phyloP scores from a whole-genome alignment of 2,888 invertebrate genomes.

The Lepidochrysops patricia region DNA sequence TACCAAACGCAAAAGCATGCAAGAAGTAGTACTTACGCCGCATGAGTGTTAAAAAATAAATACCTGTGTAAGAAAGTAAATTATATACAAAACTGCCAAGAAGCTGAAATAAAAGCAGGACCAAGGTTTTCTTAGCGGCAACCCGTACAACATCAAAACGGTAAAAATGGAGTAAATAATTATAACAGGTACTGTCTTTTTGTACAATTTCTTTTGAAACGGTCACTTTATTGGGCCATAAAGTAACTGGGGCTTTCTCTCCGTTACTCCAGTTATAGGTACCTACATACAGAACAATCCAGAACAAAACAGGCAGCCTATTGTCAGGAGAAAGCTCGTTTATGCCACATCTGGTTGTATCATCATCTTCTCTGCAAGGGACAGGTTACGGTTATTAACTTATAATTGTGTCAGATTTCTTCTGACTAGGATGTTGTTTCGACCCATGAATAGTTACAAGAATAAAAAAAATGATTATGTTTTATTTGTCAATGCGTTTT shows the following conservation, averaged over 20 bases:
- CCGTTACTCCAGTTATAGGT: constrained; percentile 1
- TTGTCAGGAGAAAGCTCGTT: background rate
- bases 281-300: too few relatives aligned
- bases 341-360: constrained; percentile 1
- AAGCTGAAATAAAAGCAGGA: background rate
- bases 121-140: background rate
- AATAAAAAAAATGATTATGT: too few relatives aligned
- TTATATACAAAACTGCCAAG: background rate
- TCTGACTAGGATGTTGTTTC: background rate
- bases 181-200: constrained; percentile 2
- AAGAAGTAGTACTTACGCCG: too few relatives aligned
- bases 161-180: background rate
- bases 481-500: too few relatives aligned
- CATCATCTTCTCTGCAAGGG: constrained; percentile 18
- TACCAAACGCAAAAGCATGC: too few relatives aligned
- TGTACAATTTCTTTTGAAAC: constrained; percentile 3
- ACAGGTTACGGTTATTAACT: constrained; percentile 17
- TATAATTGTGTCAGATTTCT: background rate
- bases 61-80: background rate
- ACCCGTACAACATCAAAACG: background rate
- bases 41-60: background rate
- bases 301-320: background rate
- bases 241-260: background rate
- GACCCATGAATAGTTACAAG: background rate
- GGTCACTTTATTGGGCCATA: background rate